Conservation (phyloP, 2,888 invertebrate genomes). For the Trisateles emortualis region DNA sequence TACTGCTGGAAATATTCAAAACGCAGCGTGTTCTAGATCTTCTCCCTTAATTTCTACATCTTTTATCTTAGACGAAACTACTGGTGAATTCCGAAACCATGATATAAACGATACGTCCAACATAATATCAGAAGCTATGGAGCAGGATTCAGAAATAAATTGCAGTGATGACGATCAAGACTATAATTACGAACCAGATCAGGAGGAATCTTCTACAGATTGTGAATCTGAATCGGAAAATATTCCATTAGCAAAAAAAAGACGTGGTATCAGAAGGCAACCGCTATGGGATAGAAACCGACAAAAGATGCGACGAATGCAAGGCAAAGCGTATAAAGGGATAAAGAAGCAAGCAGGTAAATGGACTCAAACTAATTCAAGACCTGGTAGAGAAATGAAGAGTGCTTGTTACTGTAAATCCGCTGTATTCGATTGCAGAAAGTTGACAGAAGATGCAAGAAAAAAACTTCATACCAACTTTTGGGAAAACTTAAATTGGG, state of each 20-base stretch:
- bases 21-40: not conserved
- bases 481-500: conserved; percentile 10
- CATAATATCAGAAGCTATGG: conserved; percentile 3
- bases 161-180: conserved; percentile 13
- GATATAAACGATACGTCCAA: conserved; percentile 2
- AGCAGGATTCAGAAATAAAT: conserved; percentile 8
- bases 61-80: conserved; percentile 1
- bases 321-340: conserved; percentile 10
- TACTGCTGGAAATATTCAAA: not conserved
- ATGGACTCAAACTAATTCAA: conserved; percentile 10
- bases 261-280: conserved; percentile 11
- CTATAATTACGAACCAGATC: conserved; percentile 9
- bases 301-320: conserved; percentile 7
- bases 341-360: conserved; percentile 8
- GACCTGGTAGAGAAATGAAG: conserved; percentile 10
- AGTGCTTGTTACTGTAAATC: conserved; percentile 14
- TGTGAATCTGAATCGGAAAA: conserved; percentile 7
- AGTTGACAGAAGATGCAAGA: conserved; percentile 10
- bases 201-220: conserved; percentile 7
- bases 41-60: not conserved
- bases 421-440: conserved; percentile 9
- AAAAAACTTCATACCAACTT: conserved; percentile 10
- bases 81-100: conserved; percentile 4
- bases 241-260: conserved; percentile 7
- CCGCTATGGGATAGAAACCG: conserved; percentile 10